Evolutionary conservation across 2,113 vertebrate species (phyloP), one percentile per base, ranked within the genome.

Genomic region (Halichoerus grypus): DNA sequence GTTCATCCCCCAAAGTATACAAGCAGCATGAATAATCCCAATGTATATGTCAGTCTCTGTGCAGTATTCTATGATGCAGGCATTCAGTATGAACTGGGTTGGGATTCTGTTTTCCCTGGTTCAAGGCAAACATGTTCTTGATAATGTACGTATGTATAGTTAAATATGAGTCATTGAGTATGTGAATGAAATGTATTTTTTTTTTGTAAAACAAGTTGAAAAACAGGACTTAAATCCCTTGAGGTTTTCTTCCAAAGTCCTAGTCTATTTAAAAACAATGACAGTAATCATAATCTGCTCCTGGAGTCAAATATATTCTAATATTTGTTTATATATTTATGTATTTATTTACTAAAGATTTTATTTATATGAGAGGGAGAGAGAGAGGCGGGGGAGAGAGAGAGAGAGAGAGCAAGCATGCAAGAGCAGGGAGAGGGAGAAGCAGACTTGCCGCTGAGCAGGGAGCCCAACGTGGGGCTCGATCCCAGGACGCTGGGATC

Each of bases 41-140:
- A 3, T 26, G 51, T 3, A 1, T 13, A 8, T 51, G 9, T 83
- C 26, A 5, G 36, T 83, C 24, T 80, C 11, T 92, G 1, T 28
- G 39, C 5, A 15, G 28, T 49, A 11, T 76, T 57, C 22, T 83
- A 84, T 39, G 67, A 67, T 49, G 9, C 4, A 59, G 0, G 6
- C 69, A 57, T 42, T 94, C 55, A 33, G 1, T 57, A n/a, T 33
- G 15, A 88, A 89, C 69, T 72, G 15, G 55, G 36, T 19, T 59
- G 24, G 14, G 42, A 21, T 84, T 80, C 88, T 84, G 13, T 76
- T 92, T 93, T 91, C 80, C 83, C 71, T 33, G 9, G 26, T 9
- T 96, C 53, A 53, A 67, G 21, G 46, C 85, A 84, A 96, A 91
- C 77, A 82, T 51, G 72, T 74, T 72, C 94, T 88, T 84, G 33